Evolutionary conservation across 2,797 vertebrate genomes (phyloP), one percentile per base, ranked within the genome.

Genomic region (Myiothlypis coronata): DNA sequence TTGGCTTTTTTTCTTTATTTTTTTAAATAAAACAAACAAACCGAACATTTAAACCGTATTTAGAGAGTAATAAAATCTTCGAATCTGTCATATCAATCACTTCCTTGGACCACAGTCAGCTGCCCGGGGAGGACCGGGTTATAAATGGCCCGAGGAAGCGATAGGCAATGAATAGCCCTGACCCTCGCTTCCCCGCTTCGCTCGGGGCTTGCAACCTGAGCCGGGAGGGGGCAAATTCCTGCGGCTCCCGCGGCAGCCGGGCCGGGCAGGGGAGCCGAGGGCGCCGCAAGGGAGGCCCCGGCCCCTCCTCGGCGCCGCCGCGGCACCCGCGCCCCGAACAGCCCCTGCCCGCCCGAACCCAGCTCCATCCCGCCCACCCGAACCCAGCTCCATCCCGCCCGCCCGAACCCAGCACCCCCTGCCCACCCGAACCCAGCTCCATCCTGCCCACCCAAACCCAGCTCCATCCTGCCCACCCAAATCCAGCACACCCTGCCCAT

Each of bases 201-300:
- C 83, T 90, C 95, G 94, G 87, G 86, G 83, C 69, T 94, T 96
- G 97, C 97, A 98, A 97, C 97, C 97, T 88, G 97, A 98, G 96
- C 97, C 95, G 90, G 94, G 32, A 96, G 87, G 96, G 95, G 81
- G 78, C 96, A 96, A 95, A 98, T 97, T 98, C 97, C 95, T 96
- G 96, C 97, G 79, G n/a, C 47, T 69, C 15, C 78, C 32, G 41
- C 85, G 16, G 14, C 70, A 49, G 65, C 59, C 34, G 18, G 59
- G 39, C 65, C 34, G 72, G 64, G 44, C 14, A 30, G 52, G 59
- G 70, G 50, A 50, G 71, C n/a, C 4, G 14, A 21, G 72, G 80
- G 65, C 50, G 37, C 37, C 49, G 50, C 21, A 11, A 37, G 15
- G 37, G 87, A 20, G 87, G 71, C 79, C 57, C 71, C 44, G 14